A percentile compares a stretch with the other conserved stretches of the same genome.
These are phyloP conservation scores for Diplodus sargus DNA, from an alignment of 2,797 vertebrate genomes.

Conservation along the genomic window DNA sequence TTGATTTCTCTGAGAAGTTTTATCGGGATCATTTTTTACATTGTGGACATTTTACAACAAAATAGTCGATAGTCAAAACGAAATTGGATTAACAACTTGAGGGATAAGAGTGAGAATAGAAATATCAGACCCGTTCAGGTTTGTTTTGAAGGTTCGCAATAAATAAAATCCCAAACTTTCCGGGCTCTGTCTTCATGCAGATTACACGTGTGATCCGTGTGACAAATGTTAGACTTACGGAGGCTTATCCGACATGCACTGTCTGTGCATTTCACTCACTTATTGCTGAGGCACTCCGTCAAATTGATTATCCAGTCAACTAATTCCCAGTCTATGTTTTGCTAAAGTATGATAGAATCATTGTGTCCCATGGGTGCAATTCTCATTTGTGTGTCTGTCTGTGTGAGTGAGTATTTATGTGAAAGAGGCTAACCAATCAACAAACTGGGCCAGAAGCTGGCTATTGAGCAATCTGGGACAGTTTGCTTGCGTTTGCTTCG, in stretches of 20 bases:
- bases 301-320: slow-evolving; percentile 84
- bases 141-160: background rate
- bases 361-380: slow-evolving; percentile 80
- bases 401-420: slow-evolving; percentile 82
- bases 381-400: slow-evolving; percentile 85
- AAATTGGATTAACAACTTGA: background rate
- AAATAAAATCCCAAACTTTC: slow-evolving; percentile 32
- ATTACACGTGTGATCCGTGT: slow-evolving; percentile 65
- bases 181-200: slow-evolving; percentile 40
- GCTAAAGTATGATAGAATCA: slow-evolving; percentile 85
- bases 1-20: slow-evolving; percentile 22
- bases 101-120: background rate
- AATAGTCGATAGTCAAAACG: slow-evolving; percentile 3
- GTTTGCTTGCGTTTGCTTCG: slow-evolving; percentile 57
- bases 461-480: slow-evolving; percentile 76
- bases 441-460: slow-evolving; percentile 77
- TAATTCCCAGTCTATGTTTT: slow-evolving; percentile 85
- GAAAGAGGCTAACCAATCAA: slow-evolving; percentile 80
- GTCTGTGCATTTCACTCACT: slow-evolving; percentile 77
- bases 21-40: background rate
- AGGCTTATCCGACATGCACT: slow-evolving; percentile 70
- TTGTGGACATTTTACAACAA: slow-evolving; percentile 5
- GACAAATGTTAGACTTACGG: slow-evolving; percentile 69
- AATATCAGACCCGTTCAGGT: background rate
- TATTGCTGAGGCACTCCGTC: slow-evolving; percentile 77